Percentiles rank a stretch among this genome's conserved stretches.
phyloP scores from a whole-genome alignment of 1,140 invertebrate genomes.

The Leptinotarsa texana region DNA sequence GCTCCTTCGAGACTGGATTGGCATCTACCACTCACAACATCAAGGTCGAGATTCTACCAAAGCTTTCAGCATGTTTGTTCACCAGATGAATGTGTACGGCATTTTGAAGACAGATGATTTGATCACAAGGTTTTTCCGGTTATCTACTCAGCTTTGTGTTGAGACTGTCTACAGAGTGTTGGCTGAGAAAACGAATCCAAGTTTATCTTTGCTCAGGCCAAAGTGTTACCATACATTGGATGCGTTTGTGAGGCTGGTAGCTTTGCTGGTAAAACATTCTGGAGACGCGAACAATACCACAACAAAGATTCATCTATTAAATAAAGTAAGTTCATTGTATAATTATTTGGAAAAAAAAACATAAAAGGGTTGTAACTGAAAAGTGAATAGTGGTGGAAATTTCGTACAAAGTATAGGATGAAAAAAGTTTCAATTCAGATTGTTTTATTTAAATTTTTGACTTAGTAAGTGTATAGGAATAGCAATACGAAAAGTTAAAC shows the following conservation, averaged over 20 bases:
- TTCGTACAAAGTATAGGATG: too few relatives aligned
- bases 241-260: constrained; percentile 92
- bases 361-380: too few relatives aligned
- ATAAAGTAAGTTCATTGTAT: constrained; percentile 65
- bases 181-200: constrained; percentile 56
- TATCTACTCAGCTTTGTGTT: constrained; percentile 95
- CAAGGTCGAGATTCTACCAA: constrained; percentile 86
- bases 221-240: constrained; percentile 97
- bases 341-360: too few relatives aligned
- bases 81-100: constrained; percentile 95
- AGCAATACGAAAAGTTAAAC: too few relatives aligned
- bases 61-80: constrained; percentile 92
- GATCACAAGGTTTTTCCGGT: constrained; percentile 95
- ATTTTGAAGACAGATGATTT: constrained; percentile 97
- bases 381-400: too few relatives aligned
- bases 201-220: constrained; percentile 66
- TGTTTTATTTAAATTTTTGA: too few relatives aligned
- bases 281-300: constrained; percentile 85
- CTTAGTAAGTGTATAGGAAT: too few relatives aligned
- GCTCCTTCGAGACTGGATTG: constrained; percentile 93
- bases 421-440: too few relatives aligned
- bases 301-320: constrained; percentile 95
- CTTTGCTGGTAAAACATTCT: constrained; percentile 94
- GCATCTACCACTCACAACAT: constrained; percentile 78
- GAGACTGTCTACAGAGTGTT: constrained; percentile 86